Percentiles rank a stretch among this genome's conserved stretches.
Evolutionary conservation across 1,140 invertebrate species (phyloP).

Genomic region (Drosophila melanogaster): Release_6_plus_ISO1_MT NT_033779.5:19575001-19575500

Average conservation of each 20-base stretch:
- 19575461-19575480: constrained; percentile 48
- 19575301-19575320: constrained; percentile 77
- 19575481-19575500: constrained; percentile 84
- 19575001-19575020: constrained; percentile 54
- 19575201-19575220: constrained; percentile 16
- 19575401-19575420: constrained; percentile 53
- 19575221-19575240: constrained; percentile 67
- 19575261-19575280: constrained; percentile 58
- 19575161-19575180: constrained; percentile 79
- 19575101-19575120: constrained; percentile 50
- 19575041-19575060: background rate
- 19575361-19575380: constrained; percentile 74
- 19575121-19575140: constrained; percentile 82
- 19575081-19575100: constrained; percentile 20
- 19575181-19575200: constrained; percentile 44
- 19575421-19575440: constrained; percentile 41
- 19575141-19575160: constrained; percentile 69
- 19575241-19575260: constrained; percentile 62
- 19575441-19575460: constrained; percentile 23
- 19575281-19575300: constrained; percentile 14
- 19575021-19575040: constrained; percentile 53
- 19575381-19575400: constrained; percentile 25
- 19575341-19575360: constrained; percentile 57
- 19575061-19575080: background rate
- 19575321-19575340: constrained; percentile 70